phyloP scores from a whole-genome alignment of 2,797 vertebrate genomes.

The Artibeus lituratus region DNA sequence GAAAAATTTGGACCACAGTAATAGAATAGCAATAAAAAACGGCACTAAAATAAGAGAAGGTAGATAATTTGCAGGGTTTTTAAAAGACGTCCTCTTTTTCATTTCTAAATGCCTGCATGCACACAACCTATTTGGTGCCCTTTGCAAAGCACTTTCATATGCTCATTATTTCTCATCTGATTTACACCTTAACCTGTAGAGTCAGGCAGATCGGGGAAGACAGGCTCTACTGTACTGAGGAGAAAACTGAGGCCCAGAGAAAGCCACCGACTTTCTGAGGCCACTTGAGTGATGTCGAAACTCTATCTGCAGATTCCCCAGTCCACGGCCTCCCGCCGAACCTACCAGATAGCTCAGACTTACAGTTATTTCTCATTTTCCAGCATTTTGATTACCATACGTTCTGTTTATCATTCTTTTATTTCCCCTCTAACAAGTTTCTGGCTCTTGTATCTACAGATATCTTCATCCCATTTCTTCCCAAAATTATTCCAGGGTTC shows the following conservation, averaged over 20 bases:
- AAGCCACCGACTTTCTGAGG: neutral
- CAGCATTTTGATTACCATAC: neutral
- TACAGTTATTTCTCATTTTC: neutral
- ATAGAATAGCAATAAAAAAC: neutral
- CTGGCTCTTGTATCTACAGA: neutral
- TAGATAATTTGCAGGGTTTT: neutral
- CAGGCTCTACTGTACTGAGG: fast-evolving
- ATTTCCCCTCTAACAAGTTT: neutral
- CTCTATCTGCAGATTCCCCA: neutral
- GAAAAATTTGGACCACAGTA: neutral
- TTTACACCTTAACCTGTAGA: neutral
- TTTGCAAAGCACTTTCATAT: neutral
- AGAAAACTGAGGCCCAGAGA: neutral
- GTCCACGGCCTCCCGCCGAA: no score
- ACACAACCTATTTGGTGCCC: neutral
- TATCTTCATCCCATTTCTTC: neutral
- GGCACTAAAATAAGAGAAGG: neutral
- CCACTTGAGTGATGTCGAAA: fast-evolving
- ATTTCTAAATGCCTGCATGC: neutral
- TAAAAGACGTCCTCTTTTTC: neutral
- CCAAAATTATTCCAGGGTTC: neutral
- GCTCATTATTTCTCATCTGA: neutral
- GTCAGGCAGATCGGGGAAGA: neutral
- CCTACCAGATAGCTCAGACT: fast-evolving
- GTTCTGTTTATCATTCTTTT: neutral